Evolutionary conservation across 2,888 invertebrate species (phyloP).

Genomic region (Mythimna albipuncta): DNA sequence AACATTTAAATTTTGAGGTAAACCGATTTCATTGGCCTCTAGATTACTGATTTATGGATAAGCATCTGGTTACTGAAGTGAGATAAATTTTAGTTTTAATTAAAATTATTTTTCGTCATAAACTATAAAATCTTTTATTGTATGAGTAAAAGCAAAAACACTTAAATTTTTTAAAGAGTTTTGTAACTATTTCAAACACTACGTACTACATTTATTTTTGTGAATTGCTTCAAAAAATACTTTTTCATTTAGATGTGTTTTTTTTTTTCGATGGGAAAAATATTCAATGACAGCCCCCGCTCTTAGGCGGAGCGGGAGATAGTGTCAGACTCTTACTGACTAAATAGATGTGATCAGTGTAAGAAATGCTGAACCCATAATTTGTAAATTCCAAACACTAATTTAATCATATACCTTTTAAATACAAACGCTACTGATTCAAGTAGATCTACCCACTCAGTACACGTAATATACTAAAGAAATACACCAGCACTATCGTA

Average conservation of each 20-base stretch:
- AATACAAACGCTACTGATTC: background rate
- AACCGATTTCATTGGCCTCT: background rate
- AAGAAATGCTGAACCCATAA: too few species aligned
- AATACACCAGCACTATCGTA: background rate
- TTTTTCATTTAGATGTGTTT: background rate
- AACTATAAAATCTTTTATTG: background rate
- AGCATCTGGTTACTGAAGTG: constrained; percentile 13
- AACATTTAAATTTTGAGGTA: background rate
- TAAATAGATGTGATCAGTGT: background rate
- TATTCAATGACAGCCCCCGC: too few species aligned
- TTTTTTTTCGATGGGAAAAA: too few species aligned
- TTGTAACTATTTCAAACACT: background rate
- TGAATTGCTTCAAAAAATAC: too few species aligned
- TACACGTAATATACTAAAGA: background rate
- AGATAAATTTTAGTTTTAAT: constrained; percentile 11
- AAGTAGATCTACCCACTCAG: background rate
- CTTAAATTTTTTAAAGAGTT: background rate
- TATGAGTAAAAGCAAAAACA: background rate
- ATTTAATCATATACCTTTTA: background rate
- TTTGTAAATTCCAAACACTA: background rate
- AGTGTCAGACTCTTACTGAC: too few species aligned
- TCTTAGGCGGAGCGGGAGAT: too few species aligned
- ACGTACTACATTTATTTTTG: background rate
- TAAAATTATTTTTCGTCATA: constrained; percentile 4
- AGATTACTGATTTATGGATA: constrained; percentile 7